phyloP scores from a whole-genome alignment of 2,888 invertebrate species.

The Hoplodrina ambigua region DNA sequence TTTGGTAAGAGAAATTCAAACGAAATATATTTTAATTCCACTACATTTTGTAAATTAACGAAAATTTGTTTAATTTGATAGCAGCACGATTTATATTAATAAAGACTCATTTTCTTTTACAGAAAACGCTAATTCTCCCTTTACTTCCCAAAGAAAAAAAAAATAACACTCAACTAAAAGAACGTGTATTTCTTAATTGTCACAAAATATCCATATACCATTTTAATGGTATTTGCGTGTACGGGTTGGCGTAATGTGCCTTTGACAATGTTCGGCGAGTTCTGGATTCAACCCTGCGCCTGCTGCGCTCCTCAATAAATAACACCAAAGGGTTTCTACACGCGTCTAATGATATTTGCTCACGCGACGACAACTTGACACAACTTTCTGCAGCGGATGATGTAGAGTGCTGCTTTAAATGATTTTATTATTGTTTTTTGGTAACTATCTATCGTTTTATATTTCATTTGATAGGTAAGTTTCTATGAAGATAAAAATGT shows the following conservation, averaged over 20 bases:
- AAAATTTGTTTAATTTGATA: neutral
- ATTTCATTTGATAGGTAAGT: neutral
- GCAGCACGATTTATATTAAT: constrained; percentile 9
- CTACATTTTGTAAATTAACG: neutral
- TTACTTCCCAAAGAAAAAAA: constrained; percentile 16
- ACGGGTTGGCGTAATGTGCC: constrained; percentile 62
- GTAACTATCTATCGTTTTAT: neutral
- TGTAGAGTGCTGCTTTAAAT: constrained; percentile 47
- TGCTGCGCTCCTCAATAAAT: constrained; percentile 83
- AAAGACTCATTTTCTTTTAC: neutral
- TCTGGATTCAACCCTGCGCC: constrained; percentile 67
- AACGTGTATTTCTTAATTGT: constrained; percentile 57
- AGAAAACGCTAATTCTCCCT: constrained; percentile 18
- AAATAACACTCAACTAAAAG: constrained; percentile 24
- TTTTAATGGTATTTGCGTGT: constrained; percentile 65
- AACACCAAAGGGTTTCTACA: constrained; percentile 84
- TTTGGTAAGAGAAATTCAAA: neutral
- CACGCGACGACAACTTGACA: constrained; percentile 81
- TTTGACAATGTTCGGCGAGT: constrained; percentile 68
- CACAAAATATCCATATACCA: constrained; percentile 61
- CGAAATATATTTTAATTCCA: neutral
- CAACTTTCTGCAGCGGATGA: constrained; percentile 75
- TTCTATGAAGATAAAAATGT: too few species aligned
- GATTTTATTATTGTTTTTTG: constrained; percentile 19
- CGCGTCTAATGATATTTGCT: constrained; percentile 80